Base-by-base conservation (phyloP, 2,113 vertebrate genomes). In the Eretmochelys imbricata region DNA sequence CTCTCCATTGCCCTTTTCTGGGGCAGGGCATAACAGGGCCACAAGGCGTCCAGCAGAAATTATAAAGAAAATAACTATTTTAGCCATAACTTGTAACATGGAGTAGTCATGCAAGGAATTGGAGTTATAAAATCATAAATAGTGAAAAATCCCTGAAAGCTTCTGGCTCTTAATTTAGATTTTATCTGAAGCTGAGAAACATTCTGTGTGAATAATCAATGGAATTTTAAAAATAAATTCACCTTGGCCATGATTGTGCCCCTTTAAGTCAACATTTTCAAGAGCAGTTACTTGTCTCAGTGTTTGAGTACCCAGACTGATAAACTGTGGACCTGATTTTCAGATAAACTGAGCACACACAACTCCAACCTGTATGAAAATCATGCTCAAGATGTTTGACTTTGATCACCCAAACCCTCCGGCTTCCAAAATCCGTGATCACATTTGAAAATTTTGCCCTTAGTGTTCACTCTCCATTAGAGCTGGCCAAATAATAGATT, bases 51-150 rank as follows among this genome's bases (percentile, higher is more conserved):
- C 10, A 59, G 9, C 25, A 59, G 27, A 59, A 59, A 29, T 91
- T 93, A 88, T 65, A 88, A 80, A 80, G 84, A 90, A 95, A 92
- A 72, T 84, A 93, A 95, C 75, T 3, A 75, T 91, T 96, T 93
- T 75, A 89, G 19, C 38, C 29, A 51, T 84, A 95, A 90, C 22
- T 90, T 93, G 35, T 82, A 88, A 89, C 2, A 2, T 65, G 65
- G 81, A 87, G 62, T 76, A 94, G 85, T 65, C 80, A 59, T 51
- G 46, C 51, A 89, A 83, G 86, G 53, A 93, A 88, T 79, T 12
- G 65, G 53, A n/a, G 5, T 49, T 65, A 42, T 51, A 89, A 84
- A n/a, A 35, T 90, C 49, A 89, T 88, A 27, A 88, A 88, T 94
- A 87, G 82, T 6, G 10, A 93, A 89, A 86, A 85, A 72, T 93